Evolutionary conservation across 2,888 invertebrate genomes (phyloP).

Genomic region (Limnephilus lunatus): DNA sequence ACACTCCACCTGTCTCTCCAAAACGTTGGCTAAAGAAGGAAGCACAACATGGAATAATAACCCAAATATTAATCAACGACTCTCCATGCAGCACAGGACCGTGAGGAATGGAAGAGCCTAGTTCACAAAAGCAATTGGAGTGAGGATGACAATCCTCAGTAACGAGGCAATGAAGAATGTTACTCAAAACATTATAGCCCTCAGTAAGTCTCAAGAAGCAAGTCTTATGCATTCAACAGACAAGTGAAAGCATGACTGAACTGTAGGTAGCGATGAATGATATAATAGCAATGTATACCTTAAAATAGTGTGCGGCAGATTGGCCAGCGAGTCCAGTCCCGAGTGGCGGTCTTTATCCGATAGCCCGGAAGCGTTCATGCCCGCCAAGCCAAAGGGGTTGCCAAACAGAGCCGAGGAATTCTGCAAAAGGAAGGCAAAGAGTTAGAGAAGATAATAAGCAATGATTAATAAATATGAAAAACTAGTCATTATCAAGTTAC

Average conservation of each 20-base stretch:
- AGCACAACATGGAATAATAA: too few species aligned
- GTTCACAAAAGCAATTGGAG: not conserved
- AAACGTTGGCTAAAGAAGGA: too few species aligned
- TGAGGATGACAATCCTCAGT: not conserved
- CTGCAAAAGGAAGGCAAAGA: constrained; percentile 23
- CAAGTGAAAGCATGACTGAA: not conserved
- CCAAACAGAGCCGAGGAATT: constrained; percentile 71
- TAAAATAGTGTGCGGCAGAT: constrained; percentile 75
- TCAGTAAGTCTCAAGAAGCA: not conserved
- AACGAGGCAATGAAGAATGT: not conserved
- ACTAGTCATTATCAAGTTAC: not conserved
- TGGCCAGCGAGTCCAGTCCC: constrained; percentile 75
- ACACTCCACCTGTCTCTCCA: too few species aligned
- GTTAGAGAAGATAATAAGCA: not conserved
- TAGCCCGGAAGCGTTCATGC: constrained; percentile 67
- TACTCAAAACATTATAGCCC: not conserved
- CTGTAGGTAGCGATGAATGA: not conserved
- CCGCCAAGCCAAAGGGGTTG: constrained; percentile 73
- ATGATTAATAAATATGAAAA: not conserved
- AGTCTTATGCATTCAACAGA: not conserved
- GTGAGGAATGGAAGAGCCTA: not conserved
- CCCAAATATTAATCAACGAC: too few species aligned
- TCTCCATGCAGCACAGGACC: not conserved
- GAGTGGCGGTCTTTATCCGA: constrained; percentile 75
- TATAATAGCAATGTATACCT: constrained; percentile 70